phyloP scores from a whole-genome alignment of 2,797 vertebrate genomes.

The Propithecus deckenii region DNA sequence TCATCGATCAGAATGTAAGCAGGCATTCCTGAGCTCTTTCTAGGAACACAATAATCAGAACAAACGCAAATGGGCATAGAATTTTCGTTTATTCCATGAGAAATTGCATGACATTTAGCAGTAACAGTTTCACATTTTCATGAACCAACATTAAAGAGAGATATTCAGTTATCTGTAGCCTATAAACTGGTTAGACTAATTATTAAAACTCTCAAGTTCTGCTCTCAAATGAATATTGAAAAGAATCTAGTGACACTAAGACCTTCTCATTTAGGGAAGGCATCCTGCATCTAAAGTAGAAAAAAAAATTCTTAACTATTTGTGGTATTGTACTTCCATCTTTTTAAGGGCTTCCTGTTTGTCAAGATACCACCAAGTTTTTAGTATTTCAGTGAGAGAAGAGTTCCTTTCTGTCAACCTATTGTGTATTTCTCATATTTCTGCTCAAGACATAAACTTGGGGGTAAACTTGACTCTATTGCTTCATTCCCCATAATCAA shows the following conservation, averaged over 20 bases:
- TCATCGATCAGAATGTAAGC: not conserved
- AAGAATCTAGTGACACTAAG: not conserved
- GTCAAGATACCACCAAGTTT: not conserved
- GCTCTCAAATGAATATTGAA: not conserved
- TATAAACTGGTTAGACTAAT: not conserved
- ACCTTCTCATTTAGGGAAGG: not conserved
- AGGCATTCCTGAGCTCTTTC: not conserved
- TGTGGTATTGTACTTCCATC: not conserved
- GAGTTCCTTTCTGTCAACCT: not conserved
- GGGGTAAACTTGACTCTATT: not conserved
- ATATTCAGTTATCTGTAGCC: not conserved
- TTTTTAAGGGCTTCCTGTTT: not conserved
- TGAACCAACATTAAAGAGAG: not conserved
- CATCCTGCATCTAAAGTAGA: not conserved
- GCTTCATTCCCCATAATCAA: not conserved
- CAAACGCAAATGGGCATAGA: slow-evolving; percentile 25
- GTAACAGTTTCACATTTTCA: not conserved
- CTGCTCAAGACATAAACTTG: not conserved
- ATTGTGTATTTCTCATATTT: not conserved
- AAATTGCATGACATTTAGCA: not conserved
- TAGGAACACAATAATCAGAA: slow-evolving; percentile 1
- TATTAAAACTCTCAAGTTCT: not conserved
- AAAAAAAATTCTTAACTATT: slow-evolving; percentile 3
- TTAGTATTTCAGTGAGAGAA: not conserved
- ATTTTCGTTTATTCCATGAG: slow-evolving; percentile 33